Evolutionary conservation across 2,888 invertebrate genomes (phyloP).

Genomic region (Acanthopleura granulata): DNA sequence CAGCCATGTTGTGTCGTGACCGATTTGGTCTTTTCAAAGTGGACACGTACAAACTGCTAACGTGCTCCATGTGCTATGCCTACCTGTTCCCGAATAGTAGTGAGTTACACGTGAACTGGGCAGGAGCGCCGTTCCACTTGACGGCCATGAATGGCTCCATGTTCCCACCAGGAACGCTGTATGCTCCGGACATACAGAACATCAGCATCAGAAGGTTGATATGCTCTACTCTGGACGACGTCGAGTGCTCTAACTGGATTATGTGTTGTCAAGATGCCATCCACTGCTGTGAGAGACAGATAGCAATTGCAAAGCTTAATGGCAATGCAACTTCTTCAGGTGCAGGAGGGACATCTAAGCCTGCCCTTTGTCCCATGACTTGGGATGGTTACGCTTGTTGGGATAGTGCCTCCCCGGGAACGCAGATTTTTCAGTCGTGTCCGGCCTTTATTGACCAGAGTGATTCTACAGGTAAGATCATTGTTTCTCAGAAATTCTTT

Average conservation of each 20-base stretch:
- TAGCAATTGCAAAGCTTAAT: constrained; percentile 7
- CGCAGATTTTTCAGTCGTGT: constrained; percentile 46
- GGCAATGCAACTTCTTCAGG: not conserved
- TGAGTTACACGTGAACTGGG: constrained; percentile 18
- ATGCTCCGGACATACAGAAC: constrained; percentile 38
- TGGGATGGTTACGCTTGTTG: constrained; percentile 60
- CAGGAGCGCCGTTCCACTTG: not conserved
- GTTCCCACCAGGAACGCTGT: not conserved
- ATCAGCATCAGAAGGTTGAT: constrained; percentile 28
- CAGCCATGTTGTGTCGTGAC: constrained; percentile 31
- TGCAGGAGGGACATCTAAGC: not conserved
- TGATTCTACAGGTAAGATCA: not conserved
- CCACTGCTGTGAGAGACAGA: constrained; percentile 43
- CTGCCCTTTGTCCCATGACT: constrained; percentile 42
- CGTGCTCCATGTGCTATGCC: constrained; percentile 46
- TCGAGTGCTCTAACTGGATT: constrained; percentile 43
- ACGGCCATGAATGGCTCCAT: not conserved
- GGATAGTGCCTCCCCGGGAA: constrained; percentile 45
- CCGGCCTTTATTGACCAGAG: constrained; percentile 28
- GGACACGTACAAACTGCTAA: constrained; percentile 33
- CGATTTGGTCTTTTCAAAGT: constrained; percentile 36
- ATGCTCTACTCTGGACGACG: constrained; percentile 34
- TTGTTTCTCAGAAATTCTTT: not conserved
- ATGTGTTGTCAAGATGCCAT: constrained; percentile 42
- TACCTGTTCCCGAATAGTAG: constrained; percentile 39